These are phyloP conservation scores for Sycophila texana DNA, from an alignment of 2,888 invertebrate species.

Conservation along the genomic window DNA sequence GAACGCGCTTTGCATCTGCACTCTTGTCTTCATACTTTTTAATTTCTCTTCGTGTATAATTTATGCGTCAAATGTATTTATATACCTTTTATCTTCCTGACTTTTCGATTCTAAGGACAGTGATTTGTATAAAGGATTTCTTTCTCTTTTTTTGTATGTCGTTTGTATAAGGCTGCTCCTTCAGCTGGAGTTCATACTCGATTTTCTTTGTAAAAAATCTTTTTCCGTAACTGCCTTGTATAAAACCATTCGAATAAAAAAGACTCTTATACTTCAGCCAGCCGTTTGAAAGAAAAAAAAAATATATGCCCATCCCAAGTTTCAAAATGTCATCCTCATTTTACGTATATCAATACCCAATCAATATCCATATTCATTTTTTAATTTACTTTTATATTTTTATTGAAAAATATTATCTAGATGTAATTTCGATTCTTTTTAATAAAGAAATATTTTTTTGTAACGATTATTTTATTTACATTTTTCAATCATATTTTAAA, in stretches of 20 bases:
- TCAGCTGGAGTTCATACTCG: conserved; percentile 41
- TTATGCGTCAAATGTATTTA: conserved; percentile 54
- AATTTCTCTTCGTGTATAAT: conserved; percentile 53
- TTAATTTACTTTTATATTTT: neutral
- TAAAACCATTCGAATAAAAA: conserved; percentile 58
- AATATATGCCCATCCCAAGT: conserved; percentile 3
- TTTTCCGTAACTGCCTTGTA: conserved; percentile 58
- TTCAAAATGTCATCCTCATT: neutral
- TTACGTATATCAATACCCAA: too few relatives aligned
- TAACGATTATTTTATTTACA: too few relatives aligned
- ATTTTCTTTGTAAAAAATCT: conserved; percentile 58
- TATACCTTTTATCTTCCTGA: conserved; percentile 55
- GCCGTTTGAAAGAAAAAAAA: conserved; percentile 22
- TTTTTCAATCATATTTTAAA: too few relatives aligned
- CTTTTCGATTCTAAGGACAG: conserved; percentile 50
- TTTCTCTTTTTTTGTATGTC: conserved; percentile 56
- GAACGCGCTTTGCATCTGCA: conserved; percentile 53
- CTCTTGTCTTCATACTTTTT: conserved; percentile 49
- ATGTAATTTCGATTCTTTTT: too few relatives aligned
- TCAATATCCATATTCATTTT: too few relatives aligned
- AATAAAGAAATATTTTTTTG: too few relatives aligned
- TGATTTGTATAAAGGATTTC: conserved; percentile 55
- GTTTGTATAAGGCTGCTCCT: conserved; percentile 53
- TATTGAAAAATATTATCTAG: too few relatives aligned
- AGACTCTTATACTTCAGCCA: conserved; percentile 53